Evolutionary conservation across 2,113 vertebrate genomes (phyloP).

Genomic region (Phasianus colchicus): DNA sequence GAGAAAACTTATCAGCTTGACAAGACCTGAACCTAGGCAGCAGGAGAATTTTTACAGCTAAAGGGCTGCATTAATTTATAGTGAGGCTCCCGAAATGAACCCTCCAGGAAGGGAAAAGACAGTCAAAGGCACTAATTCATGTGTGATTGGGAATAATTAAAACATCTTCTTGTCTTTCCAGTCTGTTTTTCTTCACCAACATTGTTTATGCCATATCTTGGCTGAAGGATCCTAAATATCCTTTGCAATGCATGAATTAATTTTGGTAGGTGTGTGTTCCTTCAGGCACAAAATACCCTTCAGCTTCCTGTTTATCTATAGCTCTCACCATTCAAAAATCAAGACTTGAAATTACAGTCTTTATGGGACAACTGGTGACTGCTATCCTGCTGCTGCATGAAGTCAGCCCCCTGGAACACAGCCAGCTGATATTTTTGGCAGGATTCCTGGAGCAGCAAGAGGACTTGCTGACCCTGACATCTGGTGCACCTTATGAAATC

Average conservation of each 20-base stretch:
- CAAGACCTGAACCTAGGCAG: neutral
- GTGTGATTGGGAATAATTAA: slow-evolving; percentile 18
- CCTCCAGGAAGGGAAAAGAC: neutral
- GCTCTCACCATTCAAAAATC: slow-evolving; percentile 43
- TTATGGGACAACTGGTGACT: neutral
- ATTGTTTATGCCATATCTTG: neutral
- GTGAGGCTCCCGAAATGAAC: neutral
- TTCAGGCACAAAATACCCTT: neutral
- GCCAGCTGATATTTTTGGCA: slow-evolving; percentile 66
- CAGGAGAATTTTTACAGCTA: neutral
- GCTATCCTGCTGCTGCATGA: slow-evolving; percentile 49
- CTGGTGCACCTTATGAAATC: slow-evolving; percentile 70
- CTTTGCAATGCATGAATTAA: neutral
- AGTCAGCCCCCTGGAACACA: slow-evolving; percentile 49
- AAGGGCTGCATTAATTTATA: neutral
- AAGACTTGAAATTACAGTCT: slow-evolving; percentile 2
- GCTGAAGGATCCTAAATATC: neutral
- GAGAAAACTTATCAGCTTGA: neutral
- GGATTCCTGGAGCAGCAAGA: slow-evolving; percentile 47
- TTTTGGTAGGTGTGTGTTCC: neutral
- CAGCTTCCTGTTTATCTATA: slow-evolving; percentile 29
- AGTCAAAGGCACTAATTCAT: neutral
- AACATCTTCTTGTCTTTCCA: neutral
- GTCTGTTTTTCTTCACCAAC: slow-evolving; percentile 21
- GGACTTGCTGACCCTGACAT: slow-evolving; percentile 69